Evolutionary conservation across 2,113 vertebrate genomes (phyloP).

Genomic region (Gadus macrocephalus): DNA sequence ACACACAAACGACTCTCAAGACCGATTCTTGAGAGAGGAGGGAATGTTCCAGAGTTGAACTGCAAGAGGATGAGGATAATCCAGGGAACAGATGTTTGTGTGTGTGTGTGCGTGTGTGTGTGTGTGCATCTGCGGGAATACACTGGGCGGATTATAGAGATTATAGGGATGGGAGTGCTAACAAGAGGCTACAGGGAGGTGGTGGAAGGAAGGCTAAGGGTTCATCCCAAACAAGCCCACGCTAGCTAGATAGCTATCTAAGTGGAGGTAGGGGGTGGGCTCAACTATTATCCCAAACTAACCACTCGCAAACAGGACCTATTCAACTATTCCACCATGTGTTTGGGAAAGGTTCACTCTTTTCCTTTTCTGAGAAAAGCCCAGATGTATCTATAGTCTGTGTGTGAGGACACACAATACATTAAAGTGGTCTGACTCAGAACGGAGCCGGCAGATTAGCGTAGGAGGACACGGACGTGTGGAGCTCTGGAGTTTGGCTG

Average conservation of each 20-base stretch:
- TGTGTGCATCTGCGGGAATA: conserved; percentile 27
- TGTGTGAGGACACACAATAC: too few species aligned
- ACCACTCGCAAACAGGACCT: too few species aligned
- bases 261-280: too few species aligned
- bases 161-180: conserved; percentile 46
- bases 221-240: conserved; percentile 19
- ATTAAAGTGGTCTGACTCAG: too few species aligned
- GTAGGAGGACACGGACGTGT: too few species aligned
- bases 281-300: too few species aligned
- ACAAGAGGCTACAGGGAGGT: conserved; percentile 30
- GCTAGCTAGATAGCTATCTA: neutral
- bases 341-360: too few species aligned
- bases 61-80: conserved; percentile 51
- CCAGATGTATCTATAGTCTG: too few species aligned
- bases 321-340: too few species aligned
- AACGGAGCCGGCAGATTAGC: too few species aligned
- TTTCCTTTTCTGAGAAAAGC: too few species aligned
- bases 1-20: neutral
- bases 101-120: conserved; percentile 3
- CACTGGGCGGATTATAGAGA: conserved; percentile 45
- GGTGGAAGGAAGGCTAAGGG: conserved; percentile 22
- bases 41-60: conserved; percentile 47
- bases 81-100: conserved; percentile 61
- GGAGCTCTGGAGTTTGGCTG: too few species aligned
- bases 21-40: conserved; percentile 36